Conservation (phyloP, 2,797 vertebrate species). For the Oreochromis mossambicus region DNA sequence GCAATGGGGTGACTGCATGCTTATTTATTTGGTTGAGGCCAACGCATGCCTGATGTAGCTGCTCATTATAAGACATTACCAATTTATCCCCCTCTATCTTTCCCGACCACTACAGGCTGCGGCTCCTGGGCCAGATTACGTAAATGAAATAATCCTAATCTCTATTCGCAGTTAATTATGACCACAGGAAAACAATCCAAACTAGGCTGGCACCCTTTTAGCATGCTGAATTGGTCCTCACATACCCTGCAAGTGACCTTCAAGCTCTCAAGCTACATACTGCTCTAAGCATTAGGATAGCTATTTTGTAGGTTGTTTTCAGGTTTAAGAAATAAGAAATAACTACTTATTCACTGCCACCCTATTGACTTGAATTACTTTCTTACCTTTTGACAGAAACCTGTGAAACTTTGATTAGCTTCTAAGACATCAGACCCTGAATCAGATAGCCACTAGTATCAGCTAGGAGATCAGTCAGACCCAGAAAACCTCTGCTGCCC, state of each 20-base stretch:
- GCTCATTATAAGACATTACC: conserved; percentile 64
- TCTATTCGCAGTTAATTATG: conserved; percentile 60
- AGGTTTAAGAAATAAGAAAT: not conserved
- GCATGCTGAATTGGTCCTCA: conserved; percentile 4
- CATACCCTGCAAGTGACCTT: conserved; percentile 48
- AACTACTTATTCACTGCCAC: not conserved
- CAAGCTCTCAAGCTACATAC: conserved; percentile 3
- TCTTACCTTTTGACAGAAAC: not conserved
- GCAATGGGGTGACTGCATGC: conserved; percentile 48
- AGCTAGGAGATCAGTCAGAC: conserved; percentile 32
- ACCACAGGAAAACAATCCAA: conserved; percentile 53
- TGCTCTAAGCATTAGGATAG: not conserved
- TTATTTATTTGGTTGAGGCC: conserved; percentile 61
- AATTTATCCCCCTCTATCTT: conserved; percentile 58
- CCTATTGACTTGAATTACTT: not conserved
- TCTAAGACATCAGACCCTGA: conserved; percentile 43
- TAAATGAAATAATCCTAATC: conserved; percentile 72
- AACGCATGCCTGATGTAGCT: conserved; percentile 40
- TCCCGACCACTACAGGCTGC: conserved; percentile 33
- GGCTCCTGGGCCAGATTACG: conserved; percentile 62
- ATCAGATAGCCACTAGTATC: not conserved
- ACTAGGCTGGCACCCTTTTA: conserved; percentile 19
- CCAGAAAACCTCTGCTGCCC: conserved; percentile 11
- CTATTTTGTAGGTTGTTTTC: not conserved
- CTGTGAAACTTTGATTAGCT: conserved; percentile 1